Conservation (phyloP, 2,113 vertebrate genomes). For the Pedetes capensis region DNA sequence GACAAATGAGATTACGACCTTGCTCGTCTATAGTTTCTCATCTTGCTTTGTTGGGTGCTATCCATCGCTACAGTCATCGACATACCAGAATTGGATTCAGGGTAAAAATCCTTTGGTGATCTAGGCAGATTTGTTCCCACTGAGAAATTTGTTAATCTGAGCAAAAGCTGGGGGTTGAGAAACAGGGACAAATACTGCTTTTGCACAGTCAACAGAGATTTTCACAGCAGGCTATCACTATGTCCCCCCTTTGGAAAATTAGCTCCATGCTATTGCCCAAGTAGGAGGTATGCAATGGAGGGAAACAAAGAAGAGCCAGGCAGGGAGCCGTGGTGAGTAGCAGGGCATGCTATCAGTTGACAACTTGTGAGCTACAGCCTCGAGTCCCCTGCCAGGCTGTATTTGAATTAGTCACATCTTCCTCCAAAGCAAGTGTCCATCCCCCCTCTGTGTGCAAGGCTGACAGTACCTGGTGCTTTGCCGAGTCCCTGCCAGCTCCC, state of each 20-base stretch:
- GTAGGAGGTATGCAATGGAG: not conserved
- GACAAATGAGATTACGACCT: not conserved
- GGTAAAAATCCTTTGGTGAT: constrained; percentile 2
- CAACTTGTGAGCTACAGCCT: not conserved
- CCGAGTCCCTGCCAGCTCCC: not conserved
- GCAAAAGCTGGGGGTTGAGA: constrained; percentile 22
- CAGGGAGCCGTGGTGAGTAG: not conserved
- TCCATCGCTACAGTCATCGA: not conserved
- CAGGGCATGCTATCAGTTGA: not conserved
- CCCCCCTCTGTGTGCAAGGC: not conserved
- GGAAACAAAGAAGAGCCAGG: not conserved
- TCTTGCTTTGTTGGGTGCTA: not conserved
- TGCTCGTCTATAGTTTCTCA: not conserved
- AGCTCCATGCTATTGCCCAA: not conserved
- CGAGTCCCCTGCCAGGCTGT: not conserved
- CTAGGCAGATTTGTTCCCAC: not conserved
- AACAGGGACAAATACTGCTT: constrained; percentile 23
- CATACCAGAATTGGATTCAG: not conserved
- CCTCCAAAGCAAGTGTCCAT: not conserved
- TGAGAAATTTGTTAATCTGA: constrained; percentile 52
- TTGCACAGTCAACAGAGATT: constrained; percentile 58
- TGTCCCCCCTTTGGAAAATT: constrained; percentile 23
- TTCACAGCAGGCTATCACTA: constrained; percentile 38
- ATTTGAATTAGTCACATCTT: not conserved
- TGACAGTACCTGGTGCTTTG: not conserved